Evolutionary conservation across 2,113 vertebrate genomes (phyloP).

Genomic region (Taxidea taxus): DNA sequence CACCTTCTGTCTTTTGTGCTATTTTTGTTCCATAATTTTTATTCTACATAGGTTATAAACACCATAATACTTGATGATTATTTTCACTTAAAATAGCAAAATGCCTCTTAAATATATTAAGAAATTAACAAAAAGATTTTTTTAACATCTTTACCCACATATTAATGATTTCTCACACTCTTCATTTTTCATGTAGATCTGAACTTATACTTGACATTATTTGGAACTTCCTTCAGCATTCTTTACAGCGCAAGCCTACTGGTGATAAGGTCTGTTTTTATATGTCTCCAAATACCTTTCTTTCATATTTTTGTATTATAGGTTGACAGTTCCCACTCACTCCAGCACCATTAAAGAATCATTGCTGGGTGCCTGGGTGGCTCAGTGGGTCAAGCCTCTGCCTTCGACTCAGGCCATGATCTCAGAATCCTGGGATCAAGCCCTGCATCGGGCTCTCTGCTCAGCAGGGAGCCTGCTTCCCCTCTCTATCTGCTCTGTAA

Average conservation of each 20-base stretch:
- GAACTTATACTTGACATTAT: background rate
- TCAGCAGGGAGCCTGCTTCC: too few species aligned
- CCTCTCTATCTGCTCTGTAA: too few species aligned
- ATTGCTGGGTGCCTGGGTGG: too few species aligned
- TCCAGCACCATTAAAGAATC: background rate
- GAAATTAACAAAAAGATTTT: background rate
- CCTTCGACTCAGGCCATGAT: too few species aligned
- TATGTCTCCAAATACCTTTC: background rate
- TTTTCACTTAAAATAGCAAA: background rate
- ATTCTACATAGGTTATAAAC: background rate
- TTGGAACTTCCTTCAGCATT: background rate
- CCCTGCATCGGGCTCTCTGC: too few species aligned
- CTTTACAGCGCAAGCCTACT: background rate
- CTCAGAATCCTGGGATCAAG: too few species aligned
- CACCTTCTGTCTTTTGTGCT: background rate
- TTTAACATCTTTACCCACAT: background rate
- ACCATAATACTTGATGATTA: background rate
- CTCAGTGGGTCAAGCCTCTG: too few species aligned
- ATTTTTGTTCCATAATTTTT: background rate
- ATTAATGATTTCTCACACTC: background rate
- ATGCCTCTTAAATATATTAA: background rate
- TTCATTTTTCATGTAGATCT: background rate
- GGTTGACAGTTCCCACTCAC: background rate
- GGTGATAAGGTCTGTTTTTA: background rate
- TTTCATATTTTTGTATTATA: background rate